Evolutionary conservation across 2,888 invertebrate genomes (phyloP), one percentile per base, ranked within the genome.

Genomic region (Aporophyla nigra): DNA sequence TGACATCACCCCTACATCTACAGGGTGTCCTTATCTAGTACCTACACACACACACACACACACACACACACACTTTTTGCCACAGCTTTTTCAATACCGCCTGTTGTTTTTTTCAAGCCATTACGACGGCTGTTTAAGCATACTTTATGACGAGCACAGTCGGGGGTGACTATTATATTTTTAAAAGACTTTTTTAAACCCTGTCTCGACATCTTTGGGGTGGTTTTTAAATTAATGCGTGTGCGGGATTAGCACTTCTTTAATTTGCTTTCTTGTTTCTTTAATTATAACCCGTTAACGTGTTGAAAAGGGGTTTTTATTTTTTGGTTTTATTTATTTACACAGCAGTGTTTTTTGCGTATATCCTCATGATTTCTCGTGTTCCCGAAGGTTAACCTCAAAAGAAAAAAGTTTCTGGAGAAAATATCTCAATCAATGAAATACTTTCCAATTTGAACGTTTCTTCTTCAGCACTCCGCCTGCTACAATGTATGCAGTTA

Each of bases 191-290:
- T 89, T 89, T 90, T 90, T 87, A 78, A 86, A 83, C 82, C 70
- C 71, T 78, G 63, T 74, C 58, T 82, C 77, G 71, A 74, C 77
- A 82, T 84, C 80, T 84, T 87, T 77, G 76, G 89, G 89, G 86
- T 85, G 71, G 75, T 71, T 80, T 88, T 83, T 83, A 89, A 92
- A 93, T 93, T 91, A 90, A 92, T 92, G 89, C 86, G 88, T 87
- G 85, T 73, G 82, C 80, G 74, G 92, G 92, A 93, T 94, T 93
- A 93, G 91, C 94, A 92, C 93, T 91, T 92, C 91, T 90, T 46
- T 91, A 90, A 91, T 90, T 91, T 88, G 86, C 83, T 84, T 76
- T 87, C 88, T 89, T 84, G 84, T 87, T 82, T 77, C 43, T 76
- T 80, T 75, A 84, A 77, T 83, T 83, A 86, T 87, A 90, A 90